Evolutionary conservation across 1,140 invertebrate species (phyloP).

Genomic region (Leptinotarsa undecemlineata): DNA sequence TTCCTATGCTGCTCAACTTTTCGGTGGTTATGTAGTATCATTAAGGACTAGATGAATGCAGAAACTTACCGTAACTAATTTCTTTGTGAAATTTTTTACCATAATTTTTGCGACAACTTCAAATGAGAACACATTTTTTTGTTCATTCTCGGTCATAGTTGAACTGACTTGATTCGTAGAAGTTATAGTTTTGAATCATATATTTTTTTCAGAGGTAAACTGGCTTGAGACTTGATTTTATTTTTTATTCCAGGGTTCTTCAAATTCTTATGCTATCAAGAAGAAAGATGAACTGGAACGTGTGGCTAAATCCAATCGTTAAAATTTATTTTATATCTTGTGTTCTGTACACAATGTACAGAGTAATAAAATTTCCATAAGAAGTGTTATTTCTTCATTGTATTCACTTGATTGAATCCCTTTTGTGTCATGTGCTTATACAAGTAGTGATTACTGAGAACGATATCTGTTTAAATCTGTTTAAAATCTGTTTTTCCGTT

Average conservation of each 20-base stretch:
- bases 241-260: slow-evolving; percentile 78
- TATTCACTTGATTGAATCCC: background rate
- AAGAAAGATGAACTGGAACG: slow-evolving; percentile 99
- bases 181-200: too few relatives aligned
- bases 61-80: slow-evolving; percentile 5
- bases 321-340: slow-evolving; percentile 64
- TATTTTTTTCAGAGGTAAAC: too few relatives aligned
- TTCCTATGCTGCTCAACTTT: slow-evolving; percentile 13
- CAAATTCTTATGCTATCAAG: slow-evolving; percentile 99
- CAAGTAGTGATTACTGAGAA: too few relatives aligned
- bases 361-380: slow-evolving; percentile 31
- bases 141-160: background rate
- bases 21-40: background rate
- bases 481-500: too few relatives aligned
- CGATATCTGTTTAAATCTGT: too few relatives aligned
- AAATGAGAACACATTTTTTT: background rate
- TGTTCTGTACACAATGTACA: slow-evolving; percentile 31
- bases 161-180: too few relatives aligned
- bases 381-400: too few relatives aligned
- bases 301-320: slow-evolving; percentile 99
- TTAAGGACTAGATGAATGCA: slow-evolving; percentile 11
- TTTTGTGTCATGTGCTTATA: background rate
- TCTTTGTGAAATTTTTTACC: slow-evolving; percentile 21
- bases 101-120: slow-evolving; percentile 12
- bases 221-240: background rate